Conservation (phyloP, 2,888 invertebrate species). For the Drosophila emarginata region DNA sequence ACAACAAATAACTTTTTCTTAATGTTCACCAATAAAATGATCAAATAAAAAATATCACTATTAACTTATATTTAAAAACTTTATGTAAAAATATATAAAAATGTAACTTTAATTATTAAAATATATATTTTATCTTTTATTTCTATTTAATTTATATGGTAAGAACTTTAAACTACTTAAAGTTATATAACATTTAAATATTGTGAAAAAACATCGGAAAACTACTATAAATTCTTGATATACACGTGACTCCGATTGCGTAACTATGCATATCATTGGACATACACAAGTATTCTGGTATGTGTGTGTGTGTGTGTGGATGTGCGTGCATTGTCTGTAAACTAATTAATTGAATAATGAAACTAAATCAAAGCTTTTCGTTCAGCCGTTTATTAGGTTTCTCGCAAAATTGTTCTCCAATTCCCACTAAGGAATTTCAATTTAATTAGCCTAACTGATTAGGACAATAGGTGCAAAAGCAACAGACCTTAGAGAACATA, state of each 20-base stretch:
- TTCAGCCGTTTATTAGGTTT: background rate
- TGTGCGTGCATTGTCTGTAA: background rate
- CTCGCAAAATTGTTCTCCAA: constrained; percentile 1
- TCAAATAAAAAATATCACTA: no score
- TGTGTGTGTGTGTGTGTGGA: background rate
- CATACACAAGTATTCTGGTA: no score
- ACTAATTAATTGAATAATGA: constrained; percentile 6
- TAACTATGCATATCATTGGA: background rate
- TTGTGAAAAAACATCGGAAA: background rate
- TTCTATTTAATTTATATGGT: no score
- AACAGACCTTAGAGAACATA: background rate
- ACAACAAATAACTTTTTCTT: no score
- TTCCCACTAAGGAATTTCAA: background rate
- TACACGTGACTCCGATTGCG: background rate
- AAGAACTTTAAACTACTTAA: no score
- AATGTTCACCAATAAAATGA: no score
- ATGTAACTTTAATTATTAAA: no score
- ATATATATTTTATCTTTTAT: background rate
- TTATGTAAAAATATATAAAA: no score
- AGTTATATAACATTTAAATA: no score
- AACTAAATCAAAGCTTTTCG: constrained; percentile 5
- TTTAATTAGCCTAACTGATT: constrained; percentile 1
- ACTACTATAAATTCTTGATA: background rate
- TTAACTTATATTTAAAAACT: no score
- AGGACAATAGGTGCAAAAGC: constrained; percentile 1